phyloP scores from a whole-genome alignment of 2,113 vertebrate species.

The Perccottus glenii region DNA sequence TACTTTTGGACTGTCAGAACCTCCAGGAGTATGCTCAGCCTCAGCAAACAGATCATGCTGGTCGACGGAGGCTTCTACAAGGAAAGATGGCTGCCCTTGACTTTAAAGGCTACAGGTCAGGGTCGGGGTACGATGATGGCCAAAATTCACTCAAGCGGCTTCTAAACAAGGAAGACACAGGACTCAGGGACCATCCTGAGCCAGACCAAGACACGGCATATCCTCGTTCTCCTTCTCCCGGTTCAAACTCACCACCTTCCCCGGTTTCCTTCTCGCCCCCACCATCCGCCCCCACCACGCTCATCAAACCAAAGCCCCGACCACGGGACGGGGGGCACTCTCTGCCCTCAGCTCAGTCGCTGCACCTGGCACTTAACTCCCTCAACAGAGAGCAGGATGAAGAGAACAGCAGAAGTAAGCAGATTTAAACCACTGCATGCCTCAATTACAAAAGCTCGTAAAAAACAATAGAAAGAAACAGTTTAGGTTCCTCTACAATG shows the following conservation, averaged over 20 bases:
- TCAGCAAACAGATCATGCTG: slow-evolving; percentile 75
- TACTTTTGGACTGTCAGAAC: slow-evolving; percentile 83
- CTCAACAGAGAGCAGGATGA: slow-evolving; percentile 80
- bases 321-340: slow-evolving; percentile 76
- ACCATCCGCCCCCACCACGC: slow-evolving; percentile 72
- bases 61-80: slow-evolving; percentile 78
- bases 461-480: too few relatives aligned
- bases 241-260: slow-evolving; percentile 66
- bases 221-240: slow-evolving; percentile 67
- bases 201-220: slow-evolving; percentile 61
- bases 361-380: slow-evolving; percentile 82
- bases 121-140: slow-evolving; percentile 61
- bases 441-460: neutral
- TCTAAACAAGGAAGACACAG: slow-evolving; percentile 70
- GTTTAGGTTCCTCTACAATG: too few relatives aligned
- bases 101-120: slow-evolving; percentile 71
- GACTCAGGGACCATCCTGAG: slow-evolving; percentile 56
- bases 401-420: slow-evolving; percentile 78
- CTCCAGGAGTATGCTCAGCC: slow-evolving; percentile 76
- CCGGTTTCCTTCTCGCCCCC: slow-evolving; percentile 77
- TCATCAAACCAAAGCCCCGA: slow-evolving; percentile 77
- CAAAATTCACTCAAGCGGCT: slow-evolving; percentile 78
- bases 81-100: slow-evolving; percentile 82
- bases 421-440: neutral
- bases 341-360: slow-evolving; percentile 76